Evolutionary conservation across 1,140 invertebrate genomes (phyloP).

Genomic region (Drosophila mauritiana): DNA sequence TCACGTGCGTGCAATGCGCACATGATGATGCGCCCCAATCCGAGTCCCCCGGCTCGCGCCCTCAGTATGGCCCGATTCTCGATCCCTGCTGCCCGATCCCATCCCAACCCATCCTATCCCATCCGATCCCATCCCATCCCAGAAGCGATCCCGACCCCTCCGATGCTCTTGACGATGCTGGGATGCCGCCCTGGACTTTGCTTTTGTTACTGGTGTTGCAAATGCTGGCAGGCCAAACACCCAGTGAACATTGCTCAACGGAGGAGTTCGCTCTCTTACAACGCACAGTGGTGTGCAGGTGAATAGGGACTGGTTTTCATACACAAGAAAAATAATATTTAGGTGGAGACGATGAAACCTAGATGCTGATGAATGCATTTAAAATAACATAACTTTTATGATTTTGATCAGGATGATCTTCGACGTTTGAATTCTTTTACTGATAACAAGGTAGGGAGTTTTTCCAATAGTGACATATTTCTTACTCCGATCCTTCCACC

Average conservation of each 20-base stretch:
- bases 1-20: constrained; percentile 80
- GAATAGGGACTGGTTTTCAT: background rate
- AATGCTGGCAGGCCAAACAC: constrained; percentile 74
- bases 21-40: constrained; percentile 74
- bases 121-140: constrained; percentile 1
- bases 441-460: too few species aligned
- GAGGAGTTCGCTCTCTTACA: constrained; percentile 45
- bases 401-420: too few species aligned
- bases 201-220: constrained; percentile 62
- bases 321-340: too few species aligned
- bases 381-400: too few species aligned
- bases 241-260: constrained; percentile 65
- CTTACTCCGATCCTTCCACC: too few species aligned
- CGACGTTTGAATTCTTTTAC: too few species aligned
- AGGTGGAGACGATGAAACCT: too few species aligned
- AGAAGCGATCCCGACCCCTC: constrained; percentile 27
- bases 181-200: constrained; percentile 43
- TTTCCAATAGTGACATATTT: too few species aligned
- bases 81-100: background rate
- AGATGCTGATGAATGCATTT: too few species aligned
- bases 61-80: background rate
- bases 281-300: constrained; percentile 22
- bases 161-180: constrained; percentile 52
- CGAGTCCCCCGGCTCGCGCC: constrained; percentile 32
- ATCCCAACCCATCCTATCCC: background rate